Evolutionary conservation across 2,113 vertebrate genomes (phyloP).

Genomic region (Athene cunicularia): DNA sequence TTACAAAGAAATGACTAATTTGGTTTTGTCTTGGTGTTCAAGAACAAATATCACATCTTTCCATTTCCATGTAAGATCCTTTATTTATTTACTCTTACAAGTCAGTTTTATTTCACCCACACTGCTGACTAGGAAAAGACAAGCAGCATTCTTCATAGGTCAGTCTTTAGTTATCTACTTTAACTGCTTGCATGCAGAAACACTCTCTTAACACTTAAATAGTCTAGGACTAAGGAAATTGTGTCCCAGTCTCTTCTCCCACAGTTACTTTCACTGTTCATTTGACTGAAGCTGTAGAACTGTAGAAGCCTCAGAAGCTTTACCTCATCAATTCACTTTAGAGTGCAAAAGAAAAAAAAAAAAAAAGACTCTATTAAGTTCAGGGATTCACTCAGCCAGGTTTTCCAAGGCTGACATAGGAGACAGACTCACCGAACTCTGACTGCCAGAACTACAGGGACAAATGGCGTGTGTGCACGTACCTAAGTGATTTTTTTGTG

Average conservation of each 20-base stretch:
- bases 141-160: constrained; percentile 67
- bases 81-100: neutral
- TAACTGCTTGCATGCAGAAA: constrained; percentile 31
- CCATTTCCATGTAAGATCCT: neutral
- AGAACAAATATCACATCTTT: neutral
- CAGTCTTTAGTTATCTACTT: constrained; percentile 48
- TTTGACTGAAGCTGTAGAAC: neutral
- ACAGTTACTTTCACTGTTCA: neutral
- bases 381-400: neutral
- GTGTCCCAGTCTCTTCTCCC: neutral
- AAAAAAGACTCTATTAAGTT: neutral
- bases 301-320: neutral
- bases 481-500: rapidly evolving
- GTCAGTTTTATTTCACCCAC: neutral
- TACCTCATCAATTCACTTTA: neutral
- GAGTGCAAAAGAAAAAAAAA: neutral
- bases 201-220: neutral
- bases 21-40: neutral
- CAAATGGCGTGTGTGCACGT: rapidly evolving
- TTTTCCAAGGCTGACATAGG: neutral
- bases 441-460: neutral
- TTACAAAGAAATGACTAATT: neutral
- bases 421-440: neutral
- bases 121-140: constrained; percentile 16
- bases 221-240: neutral